Evolutionary conservation across 1,140 invertebrate genomes (phyloP).

Genomic region (Ceratosolen solmsi): DNA sequence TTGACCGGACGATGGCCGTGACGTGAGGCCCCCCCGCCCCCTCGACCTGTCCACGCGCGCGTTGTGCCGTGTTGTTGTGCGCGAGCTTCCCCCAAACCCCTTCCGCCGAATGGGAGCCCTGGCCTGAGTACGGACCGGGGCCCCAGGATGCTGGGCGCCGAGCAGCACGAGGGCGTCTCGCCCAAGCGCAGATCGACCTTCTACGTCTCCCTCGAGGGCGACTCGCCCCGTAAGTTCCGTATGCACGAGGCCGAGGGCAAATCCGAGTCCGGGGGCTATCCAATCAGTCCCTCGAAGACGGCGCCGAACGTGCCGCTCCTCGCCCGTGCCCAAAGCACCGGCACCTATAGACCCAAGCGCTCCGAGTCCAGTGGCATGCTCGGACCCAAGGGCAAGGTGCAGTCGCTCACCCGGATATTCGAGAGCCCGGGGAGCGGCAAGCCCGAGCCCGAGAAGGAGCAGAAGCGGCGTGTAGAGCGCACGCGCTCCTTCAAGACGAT

Average conservation of each 20-base stretch:
- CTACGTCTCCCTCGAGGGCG: slow-evolving; percentile 71
- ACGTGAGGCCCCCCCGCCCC: neutral
- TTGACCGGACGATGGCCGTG: neutral
- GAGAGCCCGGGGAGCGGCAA: slow-evolving; percentile 57
- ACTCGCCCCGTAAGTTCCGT: slow-evolving; percentile 54
- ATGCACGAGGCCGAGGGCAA: slow-evolving; percentile 51
- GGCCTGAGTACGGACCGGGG: neutral
- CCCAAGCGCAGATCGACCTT: slow-evolving; percentile 73
- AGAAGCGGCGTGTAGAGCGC: slow-evolving; percentile 68
- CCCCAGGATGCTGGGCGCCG: slow-evolving; percentile 12
- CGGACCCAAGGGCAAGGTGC: slow-evolving; percentile 67
- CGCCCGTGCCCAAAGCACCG: slow-evolving; percentile 62
- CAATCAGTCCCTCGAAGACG: slow-evolving; percentile 60
- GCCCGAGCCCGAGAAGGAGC: slow-evolving; percentile 40
- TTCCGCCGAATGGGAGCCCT: neutral
- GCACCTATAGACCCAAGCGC: slow-evolving; percentile 55
- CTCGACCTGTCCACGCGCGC: neutral
- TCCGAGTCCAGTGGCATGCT: slow-evolving; percentile 41
- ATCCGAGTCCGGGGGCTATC: slow-evolving; percentile 64
- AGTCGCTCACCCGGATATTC: slow-evolving; percentile 70
- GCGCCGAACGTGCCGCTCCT: slow-evolving; percentile 55
- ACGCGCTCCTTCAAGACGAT: slow-evolving; percentile 72
- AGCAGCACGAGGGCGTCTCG: slow-evolving; percentile 59
- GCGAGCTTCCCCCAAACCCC: neutral
- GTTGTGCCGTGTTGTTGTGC: neutral